phyloP scores from a whole-genome alignment of 2,113 vertebrate species.

The Protobothrops mucrosquamatus region DNA sequence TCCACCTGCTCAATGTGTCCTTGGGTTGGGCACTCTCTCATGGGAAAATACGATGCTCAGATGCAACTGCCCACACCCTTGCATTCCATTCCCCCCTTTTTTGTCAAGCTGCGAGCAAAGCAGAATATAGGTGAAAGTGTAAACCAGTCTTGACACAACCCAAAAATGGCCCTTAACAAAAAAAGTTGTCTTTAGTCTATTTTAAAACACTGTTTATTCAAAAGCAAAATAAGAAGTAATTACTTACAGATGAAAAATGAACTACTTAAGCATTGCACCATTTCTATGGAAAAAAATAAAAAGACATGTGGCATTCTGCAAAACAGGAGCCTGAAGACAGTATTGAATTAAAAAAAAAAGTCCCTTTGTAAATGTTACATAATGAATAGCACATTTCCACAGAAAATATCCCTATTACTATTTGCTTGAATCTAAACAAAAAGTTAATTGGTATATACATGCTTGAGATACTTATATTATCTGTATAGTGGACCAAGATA shows the following conservation, averaged over 20 bases:
- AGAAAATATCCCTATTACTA: not conserved
- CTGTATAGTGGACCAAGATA: not conserved
- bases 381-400: not conserved
- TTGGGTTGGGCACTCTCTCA: too few species aligned
- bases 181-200: constrained; percentile 34
- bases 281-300: constrained; percentile 2
- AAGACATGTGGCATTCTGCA: not conserved
- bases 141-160: not conserved
- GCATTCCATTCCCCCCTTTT: too few species aligned
- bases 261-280: not conserved
- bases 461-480: not conserved
- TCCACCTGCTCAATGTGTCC: too few species aligned
- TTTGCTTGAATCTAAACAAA: not conserved
- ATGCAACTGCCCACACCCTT: too few species aligned
- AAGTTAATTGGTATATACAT: not conserved
- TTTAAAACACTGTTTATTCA: constrained; percentile 44
- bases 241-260: constrained; percentile 22
- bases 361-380: not conserved
- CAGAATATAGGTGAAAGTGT: too few species aligned
- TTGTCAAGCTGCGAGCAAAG: too few species aligned
- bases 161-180: constrained; percentile 19
- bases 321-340: not conserved
- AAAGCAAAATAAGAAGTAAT: constrained; percentile 29
- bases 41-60: too few species aligned
- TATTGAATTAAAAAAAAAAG: not conserved